Conservation (phyloP, 2,888 invertebrate genomes). For the Amblyjoppa fuscipennis region DNA sequence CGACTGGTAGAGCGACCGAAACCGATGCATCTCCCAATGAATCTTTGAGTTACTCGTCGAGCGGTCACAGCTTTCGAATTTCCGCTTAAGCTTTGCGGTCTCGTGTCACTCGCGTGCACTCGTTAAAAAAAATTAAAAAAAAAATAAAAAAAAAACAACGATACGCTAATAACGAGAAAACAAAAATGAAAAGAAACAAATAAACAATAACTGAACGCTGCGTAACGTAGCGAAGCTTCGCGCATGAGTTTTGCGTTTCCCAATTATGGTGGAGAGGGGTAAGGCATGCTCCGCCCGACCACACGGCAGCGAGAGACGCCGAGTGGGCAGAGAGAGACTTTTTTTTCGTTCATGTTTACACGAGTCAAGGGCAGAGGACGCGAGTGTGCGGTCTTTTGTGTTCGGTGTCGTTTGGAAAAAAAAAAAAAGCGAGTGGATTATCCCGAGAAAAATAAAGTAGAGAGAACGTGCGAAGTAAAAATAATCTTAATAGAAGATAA, state of each 20-base stretch:
- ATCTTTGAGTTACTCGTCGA: slow-evolving; percentile 18
- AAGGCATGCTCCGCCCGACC: slow-evolving; percentile 5
- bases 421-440: not conserved
- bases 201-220: not conserved
- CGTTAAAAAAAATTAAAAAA: slow-evolving; percentile 16
- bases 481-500: not conserved
- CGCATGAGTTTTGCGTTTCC: not conserved
- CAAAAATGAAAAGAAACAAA: not conserved
- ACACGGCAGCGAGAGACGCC: not conserved
- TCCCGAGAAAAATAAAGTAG: not conserved
- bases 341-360: slow-evolving; percentile 51
- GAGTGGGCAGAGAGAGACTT: slow-evolving; percentile 6
- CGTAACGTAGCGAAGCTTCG: not conserved
- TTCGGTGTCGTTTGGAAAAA: not conserved
- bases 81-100: slow-evolving; percentile 66
- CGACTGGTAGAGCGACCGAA: not conserved
- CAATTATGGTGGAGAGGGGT: not conserved
- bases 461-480: not conserved
- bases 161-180: no score
- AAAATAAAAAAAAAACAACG: slow-evolving; percentile 15
- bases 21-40: no score
- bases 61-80: slow-evolving; percentile 52
- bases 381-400: not conserved
- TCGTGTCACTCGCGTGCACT: slow-evolving; percentile 35
- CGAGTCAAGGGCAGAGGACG: slow-evolving; percentile 25